Base-by-base conservation (phyloP, 2,888 invertebrate species). In the Tortricodes alternella region DNA sequence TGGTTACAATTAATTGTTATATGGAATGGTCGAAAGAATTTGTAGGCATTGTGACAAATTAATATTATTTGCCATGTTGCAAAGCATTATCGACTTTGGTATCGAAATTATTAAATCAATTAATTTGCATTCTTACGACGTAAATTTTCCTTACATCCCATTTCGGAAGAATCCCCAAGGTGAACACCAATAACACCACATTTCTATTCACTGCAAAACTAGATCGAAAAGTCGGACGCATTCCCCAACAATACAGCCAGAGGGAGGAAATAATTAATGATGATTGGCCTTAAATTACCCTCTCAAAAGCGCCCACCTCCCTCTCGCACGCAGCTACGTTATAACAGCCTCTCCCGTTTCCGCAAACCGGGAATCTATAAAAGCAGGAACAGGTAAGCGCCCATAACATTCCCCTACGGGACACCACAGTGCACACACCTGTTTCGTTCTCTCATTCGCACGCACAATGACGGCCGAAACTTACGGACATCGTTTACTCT, bases 281-380 rank as follows among this genome's bases (percentile, higher is more conserved):
- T 90, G 90, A 90, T 90, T 90, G 89, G 81, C 83, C 88, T 82
- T 76, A 87, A 89, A 89, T 89, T 89, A 88, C 87, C 85, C 86
- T 82, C 86, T 80, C 81, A 73, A 71, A 74, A 70, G 74, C 72
- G 64, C 56, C 59, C 46, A 18, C 63, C 61, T 88, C 89, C 68
- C 80, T 53, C 63, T 85, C 78, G 44, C 71, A 62, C 79, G 27
- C 68, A 58, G 53, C 58, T 53, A 52, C 57, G 67, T 68, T 61
- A 63, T 61, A 63, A 66, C 64, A 59, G 50, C 70, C 68, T 72
- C 64, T 62, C 77, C 78, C 76, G 66, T 71, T 85, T 83, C 69
- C 73, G 69, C 83, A 69, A 78, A 76, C 69, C 72, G 74, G 87
- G 84, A 87, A 69, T 71, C 78, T 91, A 90, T 91, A 90, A 80